A percentile compares a stretch with the other conserved stretches of the same genome.
Evolutionary conservation across 2,888 invertebrate species (phyloP).

Genomic region (Yponomeuta cagnagella): DNA sequence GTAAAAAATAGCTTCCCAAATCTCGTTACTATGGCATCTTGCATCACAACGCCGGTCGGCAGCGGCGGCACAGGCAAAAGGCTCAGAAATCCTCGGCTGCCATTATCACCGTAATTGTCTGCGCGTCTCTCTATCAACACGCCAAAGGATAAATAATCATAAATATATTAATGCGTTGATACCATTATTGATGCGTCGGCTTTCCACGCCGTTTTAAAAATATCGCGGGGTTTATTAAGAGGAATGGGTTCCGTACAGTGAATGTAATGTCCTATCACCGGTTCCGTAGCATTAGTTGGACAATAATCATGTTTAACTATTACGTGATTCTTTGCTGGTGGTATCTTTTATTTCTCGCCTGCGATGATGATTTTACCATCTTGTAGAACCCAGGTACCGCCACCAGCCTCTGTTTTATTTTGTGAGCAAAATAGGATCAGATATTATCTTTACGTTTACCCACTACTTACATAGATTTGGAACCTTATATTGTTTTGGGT

Average conservation of each 20-base stretch:
- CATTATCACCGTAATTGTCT: conserved; percentile 12
- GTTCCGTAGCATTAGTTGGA: too few relatives aligned
- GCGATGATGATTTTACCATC: too few relatives aligned
- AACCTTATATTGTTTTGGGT: too few relatives aligned
- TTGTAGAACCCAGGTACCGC: too few relatives aligned
- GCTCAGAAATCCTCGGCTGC: background rate
- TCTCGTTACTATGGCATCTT: background rate
- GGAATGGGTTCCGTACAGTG: background rate
- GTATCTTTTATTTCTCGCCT: too few relatives aligned
- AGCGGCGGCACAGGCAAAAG: background rate
- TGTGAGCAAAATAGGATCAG: too few relatives aligned
- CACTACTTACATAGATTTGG: too few relatives aligned
- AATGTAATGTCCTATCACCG: too few relatives aligned
- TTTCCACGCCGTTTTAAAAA: conserved; percentile 5
- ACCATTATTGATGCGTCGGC: conserved; percentile 16
- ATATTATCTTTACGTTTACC: too few relatives aligned
- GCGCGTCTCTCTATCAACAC: conserved; percentile 12
- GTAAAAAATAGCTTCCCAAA: background rate
- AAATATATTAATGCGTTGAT: conserved; percentile 24
- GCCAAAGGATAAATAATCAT: conserved; percentile 15
- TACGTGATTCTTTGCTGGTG: too few relatives aligned
- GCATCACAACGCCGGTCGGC: background rate
- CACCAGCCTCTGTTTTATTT: too few relatives aligned
- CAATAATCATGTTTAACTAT: too few relatives aligned
- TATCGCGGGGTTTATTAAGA: background rate